Base-by-base conservation (phyloP, 2,113 vertebrate genomes). In the Xiphophorus maculatus region DNA sequence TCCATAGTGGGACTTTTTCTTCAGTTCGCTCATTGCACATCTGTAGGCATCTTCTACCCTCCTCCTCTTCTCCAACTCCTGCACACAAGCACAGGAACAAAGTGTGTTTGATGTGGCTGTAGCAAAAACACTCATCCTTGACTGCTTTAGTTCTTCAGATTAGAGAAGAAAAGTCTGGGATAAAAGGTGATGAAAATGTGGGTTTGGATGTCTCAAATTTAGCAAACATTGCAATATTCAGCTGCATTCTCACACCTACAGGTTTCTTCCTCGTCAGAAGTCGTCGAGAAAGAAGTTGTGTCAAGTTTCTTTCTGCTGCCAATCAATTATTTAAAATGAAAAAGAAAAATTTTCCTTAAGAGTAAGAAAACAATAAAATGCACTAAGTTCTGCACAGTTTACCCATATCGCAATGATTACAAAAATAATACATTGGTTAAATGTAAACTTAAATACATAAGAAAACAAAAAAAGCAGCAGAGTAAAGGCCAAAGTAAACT, bases 1-100 rank as follows among this genome's bases (percentile, higher is more conserved):
- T 90, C 98, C 97, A 74, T 97, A 99, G 88, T 98, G 97, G 1
- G 96, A 96, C 88, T 99, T 99, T 73, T 98, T 99, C 95, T 99
- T 98, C 77, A 99, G 93, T 86, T 99, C 97, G 51, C 92, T 94
- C 92, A 96, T 44, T 69, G 96, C 95, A 90, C 94, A 96, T 93
- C 96, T 97, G 86, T 96, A 99, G 0, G 95, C 96, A 87, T 99
- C 97, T 89, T 99, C 98, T 77, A 87, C 48, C 91, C 96, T 92
- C 86, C 96, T 95, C 77, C 95, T 96, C 87, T 96, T 98, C 80
- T 99, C 97, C 48, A 81, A 29, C 91, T 99, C 97, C 97, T 99
- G 83, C 65, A 79, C 13, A 68, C 10, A 82, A 3, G 84, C 4
- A 77, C 10, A 61, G 22, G 3, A 17, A 33, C 7, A 48, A 0